Evolutionary conservation across 2,113 vertebrate species (phyloP), one percentile per base, ranked within the genome.

Genomic region (Peromyscus leucopus): DNA sequence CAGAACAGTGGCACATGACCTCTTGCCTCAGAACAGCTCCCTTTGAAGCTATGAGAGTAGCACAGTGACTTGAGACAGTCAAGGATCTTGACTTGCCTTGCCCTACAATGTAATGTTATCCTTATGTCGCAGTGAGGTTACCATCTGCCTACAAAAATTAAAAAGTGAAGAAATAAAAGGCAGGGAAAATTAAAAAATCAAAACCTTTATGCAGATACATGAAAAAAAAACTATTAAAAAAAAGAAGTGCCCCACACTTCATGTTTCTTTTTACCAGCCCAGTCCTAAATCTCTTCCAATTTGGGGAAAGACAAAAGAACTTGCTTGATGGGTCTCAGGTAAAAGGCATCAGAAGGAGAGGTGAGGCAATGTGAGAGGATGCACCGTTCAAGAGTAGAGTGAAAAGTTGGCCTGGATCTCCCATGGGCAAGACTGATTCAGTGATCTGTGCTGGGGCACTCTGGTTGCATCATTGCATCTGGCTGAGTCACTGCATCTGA

Each of bases 291-390:
- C 9, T 1, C 2, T 51, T 57, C 36, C 16, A 89, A 26, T 36
- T 12, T 85, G 12, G 67, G 26, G 17, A 51, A 67, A 80, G 28
- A 7, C 26, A 13, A 42, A 26, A 72, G 33, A 71, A 19, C 36
- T 28, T 65, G 19, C 9, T 12, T 11, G 13, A 26, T 9, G 3
- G 46, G 8, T 76, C 48, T 11, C 2, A 15, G 5, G 9, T 89
- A n/a, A 51, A 61, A 48, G 17, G 5, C 0, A 65, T 10, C 0
- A 0, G 4, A 22, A 9, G 36, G 5, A 22, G 33, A 65, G 7
- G 2, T 71, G 17, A 2, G 36, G 28, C 78, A 75, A 39, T 48
- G 22, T 12, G 31, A 83, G 33, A 82, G 6, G 46, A 31, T 19
- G 7, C 71, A 9, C 6, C 5, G 10, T 39, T n/a, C 16, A 86